A percentile compares a stretch with the other conserved stretches of the same genome.
phyloP scores from a whole-genome alignment of 2,888 invertebrate genomes.

The Taenaris catops region DNA sequence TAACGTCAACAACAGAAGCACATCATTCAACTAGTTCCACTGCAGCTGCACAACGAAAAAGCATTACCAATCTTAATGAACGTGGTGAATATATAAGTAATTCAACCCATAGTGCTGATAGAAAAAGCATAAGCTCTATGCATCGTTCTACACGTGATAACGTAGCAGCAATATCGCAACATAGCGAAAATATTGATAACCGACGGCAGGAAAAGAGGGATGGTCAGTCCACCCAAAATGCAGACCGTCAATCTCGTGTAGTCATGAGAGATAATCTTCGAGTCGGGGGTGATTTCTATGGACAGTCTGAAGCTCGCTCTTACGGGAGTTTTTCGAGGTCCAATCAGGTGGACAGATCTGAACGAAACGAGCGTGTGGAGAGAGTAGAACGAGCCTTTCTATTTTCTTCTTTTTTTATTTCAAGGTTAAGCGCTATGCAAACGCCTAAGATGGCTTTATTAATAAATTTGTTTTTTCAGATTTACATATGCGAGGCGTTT shows the following conservation, averaged over 20 bases:
- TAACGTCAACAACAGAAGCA: slow-evolving; percentile 84
- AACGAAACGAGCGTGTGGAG: slow-evolving; percentile 67
- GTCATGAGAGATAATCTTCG: slow-evolving; percentile 83
- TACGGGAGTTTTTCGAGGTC: slow-evolving; percentile 84
- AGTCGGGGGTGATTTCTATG: slow-evolving; percentile 86
- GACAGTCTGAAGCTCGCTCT: slow-evolving; percentile 84
- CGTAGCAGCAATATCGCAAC: slow-evolving; percentile 67
- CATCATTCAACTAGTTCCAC: slow-evolving; percentile 86
- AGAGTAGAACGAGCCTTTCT: slow-evolving; percentile 81
- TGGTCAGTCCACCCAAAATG: slow-evolving; percentile 72
- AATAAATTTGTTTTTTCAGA: too few species aligned
- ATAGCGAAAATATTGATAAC: slow-evolving; percentile 59
- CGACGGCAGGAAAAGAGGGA: slow-evolving; percentile 65
- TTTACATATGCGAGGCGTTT: too few species aligned
- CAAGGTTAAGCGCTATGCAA: too few species aligned
- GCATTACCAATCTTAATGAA: slow-evolving; percentile 88
- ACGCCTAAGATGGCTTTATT: too few species aligned
- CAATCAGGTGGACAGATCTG: slow-evolving; percentile 57
- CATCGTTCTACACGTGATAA: slow-evolving; percentile 84
- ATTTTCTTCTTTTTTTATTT: too few species aligned
- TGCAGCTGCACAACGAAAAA: slow-evolving; percentile 89
- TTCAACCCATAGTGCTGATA: slow-evolving; percentile 83
- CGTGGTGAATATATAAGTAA: slow-evolving; percentile 84
- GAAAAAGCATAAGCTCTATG: slow-evolving; percentile 89
- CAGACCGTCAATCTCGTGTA: slow-evolving; percentile 82